Evolutionary conservation across 2,888 invertebrate species (phyloP).

Genomic region (Archips crataeganus): DNA sequence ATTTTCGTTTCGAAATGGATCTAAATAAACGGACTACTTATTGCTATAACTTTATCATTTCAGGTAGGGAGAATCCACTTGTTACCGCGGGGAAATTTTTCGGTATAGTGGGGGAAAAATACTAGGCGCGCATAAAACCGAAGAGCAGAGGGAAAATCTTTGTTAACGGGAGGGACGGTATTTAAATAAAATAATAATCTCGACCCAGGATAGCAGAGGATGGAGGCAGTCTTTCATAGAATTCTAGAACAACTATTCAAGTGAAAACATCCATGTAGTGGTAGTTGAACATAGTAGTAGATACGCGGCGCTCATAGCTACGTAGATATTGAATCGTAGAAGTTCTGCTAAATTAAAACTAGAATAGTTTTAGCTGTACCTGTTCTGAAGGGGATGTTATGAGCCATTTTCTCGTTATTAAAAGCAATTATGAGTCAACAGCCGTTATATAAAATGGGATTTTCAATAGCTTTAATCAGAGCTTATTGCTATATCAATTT

Average conservation of each 20-base stretch:
- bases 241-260: slow-evolving; percentile 55
- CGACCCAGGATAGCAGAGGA: slow-evolving; percentile 59
- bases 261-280: slow-evolving; percentile 40
- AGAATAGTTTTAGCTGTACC: slow-evolving; percentile 13
- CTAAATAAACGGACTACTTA: neutral
- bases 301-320: slow-evolving; percentile 44
- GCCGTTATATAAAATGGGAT: slow-evolving; percentile 24
- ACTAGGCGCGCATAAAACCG: slow-evolving; percentile 62
- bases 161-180: slow-evolving; percentile 49
- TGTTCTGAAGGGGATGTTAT: neutral
- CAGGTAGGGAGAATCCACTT: slow-evolving; percentile 16
- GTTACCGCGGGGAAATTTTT: slow-evolving; percentile 66
- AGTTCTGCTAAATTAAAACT: slow-evolving; percentile 17
- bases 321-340: slow-evolving; percentile 23
- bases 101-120: slow-evolving; percentile 76
- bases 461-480: slow-evolving; percentile 13
- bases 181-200: slow-evolving; percentile 78
- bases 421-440: slow-evolving; percentile 7
- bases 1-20: no score
- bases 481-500: neutral
- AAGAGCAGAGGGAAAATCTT: slow-evolving; percentile 45
- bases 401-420: slow-evolving; percentile 22
- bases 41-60: neutral
- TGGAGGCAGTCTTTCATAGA: slow-evolving; percentile 50
- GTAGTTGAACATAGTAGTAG: slow-evolving; percentile 46